Evolutionary conservation across 2,113 vertebrate genomes (phyloP), one percentile per base, ranked within the genome.

Genomic region (Heliornis fulica): DNA sequence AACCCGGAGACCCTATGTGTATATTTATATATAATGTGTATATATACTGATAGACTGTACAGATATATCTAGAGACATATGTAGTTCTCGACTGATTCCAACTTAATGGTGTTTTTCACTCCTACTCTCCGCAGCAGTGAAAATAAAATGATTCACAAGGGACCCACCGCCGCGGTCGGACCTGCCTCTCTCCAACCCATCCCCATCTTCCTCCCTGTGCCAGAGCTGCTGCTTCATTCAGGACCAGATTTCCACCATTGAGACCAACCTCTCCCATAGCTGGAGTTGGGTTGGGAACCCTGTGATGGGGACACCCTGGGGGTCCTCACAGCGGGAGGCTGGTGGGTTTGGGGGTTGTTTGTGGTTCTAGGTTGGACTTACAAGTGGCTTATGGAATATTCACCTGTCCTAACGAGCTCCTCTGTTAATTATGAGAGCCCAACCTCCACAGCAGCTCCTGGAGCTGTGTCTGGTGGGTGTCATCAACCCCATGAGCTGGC

Each of bases 21-120:
- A 48, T 96, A 97, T 97, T 96, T 96, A 96, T 97, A 91, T 96
- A 87, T 94, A 72, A 61, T 85, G 82, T 96, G 95, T 96, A 96
- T 82, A 96, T 96, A 96, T 90, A 93, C 93, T 79, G 89, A 93
- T 96, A 95, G 94, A 91, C 76, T 96, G 96, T 97, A 96, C 96
- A 91, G 94, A 95, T 85, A 79, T 65, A 94, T 38, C 91, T 60
- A 89, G 74, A 92, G 89, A 83, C 94, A 26, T 82, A 60, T 48
- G 94, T 34, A 21, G 74, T 75, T 85, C 95, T 86, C 3, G 1
- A 48, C 69, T 83, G 87, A 12, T 70, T 74, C 7, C 88, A 83
- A 31, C 45, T 93, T 53, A 6, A 28, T 54, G 94, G 87, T 92
- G 32, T 91, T 96, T 95, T 95, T 89, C 94, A 90, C 91, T 94